phyloP scores from a whole-genome alignment of 2,113 vertebrate genomes.

The Rhea pennata region DNA sequence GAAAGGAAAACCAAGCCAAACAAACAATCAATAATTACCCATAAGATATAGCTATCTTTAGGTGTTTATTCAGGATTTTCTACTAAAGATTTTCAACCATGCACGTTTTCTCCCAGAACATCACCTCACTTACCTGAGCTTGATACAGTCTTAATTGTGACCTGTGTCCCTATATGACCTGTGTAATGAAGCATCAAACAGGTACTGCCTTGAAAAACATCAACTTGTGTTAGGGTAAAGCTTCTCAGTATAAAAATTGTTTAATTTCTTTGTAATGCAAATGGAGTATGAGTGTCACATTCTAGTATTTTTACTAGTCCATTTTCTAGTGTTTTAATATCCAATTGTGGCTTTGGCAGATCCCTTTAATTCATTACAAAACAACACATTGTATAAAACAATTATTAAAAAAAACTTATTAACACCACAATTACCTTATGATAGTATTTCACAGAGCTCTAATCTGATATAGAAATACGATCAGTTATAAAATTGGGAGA shows the following conservation, averaged over 20 bases:
- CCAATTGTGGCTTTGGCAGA: background rate
- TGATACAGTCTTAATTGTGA: background rate
- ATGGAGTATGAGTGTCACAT: background rate
- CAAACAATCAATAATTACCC: background rate
- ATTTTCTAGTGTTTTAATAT: background rate
- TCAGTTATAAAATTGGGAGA: background rate
- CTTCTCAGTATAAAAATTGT: background rate
- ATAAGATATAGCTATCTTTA: background rate
- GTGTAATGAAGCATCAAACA: background rate
- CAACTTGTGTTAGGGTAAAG: background rate
- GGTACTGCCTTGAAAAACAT: background rate
- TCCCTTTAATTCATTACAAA: background rate
- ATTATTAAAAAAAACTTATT: background rate
- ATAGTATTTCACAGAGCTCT: background rate
- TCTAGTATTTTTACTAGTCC: background rate
- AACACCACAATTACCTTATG: background rate
- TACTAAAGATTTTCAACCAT: background rate
- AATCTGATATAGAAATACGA: background rate
- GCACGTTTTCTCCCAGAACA: background rate
- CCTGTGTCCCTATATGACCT: background rate
- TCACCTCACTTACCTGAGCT: background rate
- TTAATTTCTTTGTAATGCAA: background rate
- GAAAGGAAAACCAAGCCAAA: background rate
- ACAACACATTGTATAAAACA: background rate
- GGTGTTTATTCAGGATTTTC: background rate